Base-by-base conservation (phyloP, 1,140 invertebrate genomes). In the Lasioglossum baleicum region DNA sequence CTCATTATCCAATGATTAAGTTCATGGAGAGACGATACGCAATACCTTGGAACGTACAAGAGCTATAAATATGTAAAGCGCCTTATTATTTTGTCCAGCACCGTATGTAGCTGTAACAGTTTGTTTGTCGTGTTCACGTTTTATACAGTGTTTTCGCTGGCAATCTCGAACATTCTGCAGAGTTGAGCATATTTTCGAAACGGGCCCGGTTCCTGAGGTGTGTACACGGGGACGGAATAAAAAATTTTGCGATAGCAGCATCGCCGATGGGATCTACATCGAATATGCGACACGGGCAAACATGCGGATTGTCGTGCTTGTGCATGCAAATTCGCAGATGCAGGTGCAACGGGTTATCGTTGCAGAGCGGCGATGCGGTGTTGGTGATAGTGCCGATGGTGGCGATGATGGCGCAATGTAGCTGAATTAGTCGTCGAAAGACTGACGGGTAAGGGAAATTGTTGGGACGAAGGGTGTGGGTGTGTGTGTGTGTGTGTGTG, bases 261-360 rank as follows among this genome's bases (percentile, higher is more conserved):
- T 26, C 78, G 60, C 11, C 60, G 64, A 42, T 22, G 58, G 44
- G 51, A 67, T 77, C 40, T 15, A 51, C 72, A 85, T 86, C 80
- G 83, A 86, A 75, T 75, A 85, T 82, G 61, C 83, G 60, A 72
- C 67, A 76, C 83, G 67, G 70, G 83, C 80, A 86, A 85, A 87
- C 84, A 87, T 76, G 67, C 58, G 67, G 85, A 77, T 83, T 64
- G 74, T 68, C 77, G 82, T 83, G 80, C 84, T 83, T 82, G 75
- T 64, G 78, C 84, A 86, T 83, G 82, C 85, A 87, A 75, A 87
- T 86, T 82, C 60, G 75, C 65, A 51, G 78, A 60, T 81, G 75
- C 82, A 79, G 68, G 67, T 75, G 82, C 64, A 22, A 22, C n/a
- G 22, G 64, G 48, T 51, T 60, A 61, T 75, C 77, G 63, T 66